phyloP scores from a whole-genome alignment of 2,888 invertebrate genomes.

The Hypselothyrea guttata region DNA sequence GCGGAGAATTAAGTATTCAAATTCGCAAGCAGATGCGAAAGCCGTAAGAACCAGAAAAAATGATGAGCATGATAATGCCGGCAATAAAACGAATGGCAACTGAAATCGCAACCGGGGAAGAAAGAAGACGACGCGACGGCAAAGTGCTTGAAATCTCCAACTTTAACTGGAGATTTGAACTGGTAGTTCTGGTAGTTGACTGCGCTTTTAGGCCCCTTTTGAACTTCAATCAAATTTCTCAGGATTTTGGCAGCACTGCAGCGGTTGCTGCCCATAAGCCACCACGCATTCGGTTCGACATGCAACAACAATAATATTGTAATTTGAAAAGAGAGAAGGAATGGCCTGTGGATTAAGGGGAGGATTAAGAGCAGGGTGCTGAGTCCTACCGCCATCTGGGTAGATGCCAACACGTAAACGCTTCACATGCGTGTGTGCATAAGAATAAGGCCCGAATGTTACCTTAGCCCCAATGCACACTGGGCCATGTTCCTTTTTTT shows the following conservation, averaged over 20 bases:
- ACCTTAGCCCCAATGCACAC: constrained; percentile 29
- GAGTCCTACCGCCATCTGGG: constrained; percentile 33
- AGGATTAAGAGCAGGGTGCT: constrained; percentile 9
- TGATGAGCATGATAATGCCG: constrained; percentile 61
- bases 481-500: no score
- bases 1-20: constrained; percentile 63
- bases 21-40: constrained; percentile 61
- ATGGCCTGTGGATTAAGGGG: constrained; percentile 24
- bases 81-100: constrained; percentile 77
- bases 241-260: constrained; percentile 50
- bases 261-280: constrained; percentile 43
- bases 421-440: constrained; percentile 62
- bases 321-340: constrained; percentile 61
- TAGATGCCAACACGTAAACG: constrained; percentile 75
- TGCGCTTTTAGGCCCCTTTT: constrained; percentile 68
- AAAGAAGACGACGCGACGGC: no score
- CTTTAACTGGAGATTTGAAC: constrained; percentile 30
- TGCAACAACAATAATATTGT: constrained; percentile 60
- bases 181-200: constrained; percentile 69
- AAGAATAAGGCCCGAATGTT: constrained; percentile 45
- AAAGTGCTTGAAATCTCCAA: constrained; percentile 34
- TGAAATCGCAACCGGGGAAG: no score
- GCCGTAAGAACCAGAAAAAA: constrained; percentile 38
- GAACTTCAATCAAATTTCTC: constrained; percentile 76
- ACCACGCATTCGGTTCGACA: constrained; percentile 35